Base-by-base conservation (phyloP, 1,140 invertebrate species). In the Hycleus cichorii region DNA sequence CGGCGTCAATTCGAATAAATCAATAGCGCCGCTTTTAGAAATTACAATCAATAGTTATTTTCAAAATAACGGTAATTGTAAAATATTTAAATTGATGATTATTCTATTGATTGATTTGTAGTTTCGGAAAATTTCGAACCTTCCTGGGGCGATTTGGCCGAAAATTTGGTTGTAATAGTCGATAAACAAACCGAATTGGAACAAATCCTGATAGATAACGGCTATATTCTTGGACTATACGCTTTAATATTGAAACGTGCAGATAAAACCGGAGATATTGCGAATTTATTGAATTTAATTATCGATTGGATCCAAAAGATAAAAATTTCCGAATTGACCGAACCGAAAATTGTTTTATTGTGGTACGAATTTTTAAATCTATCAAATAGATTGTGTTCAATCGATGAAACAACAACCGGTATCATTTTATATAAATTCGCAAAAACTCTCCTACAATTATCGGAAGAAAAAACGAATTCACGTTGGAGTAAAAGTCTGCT, bases 321-420 rank as follows among this genome's bases (percentile, higher is more conserved):
- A 43, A 74, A 73, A 66, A 62, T 70, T 10, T 67, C 55, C 43
- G 66, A 71, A 45, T 24, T 42, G 11, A 58, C 63, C 8, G 72
- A 74, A 64, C 49, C 57, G 39, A 73, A 73, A 64, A 32, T 74
- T 6, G 69, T 70, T 3, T 45, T 74, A 8, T 40, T 74, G 11
- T 74, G 72, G 72, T 56, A 48, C 12, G 66, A 64, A 43, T 57
- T 72, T 8, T 45, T 74, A 11, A 60, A 62, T n/a, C 46, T 72
- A 44, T 47, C 63, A 25, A 50, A 67, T 9, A 53, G 66, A 49
- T 58, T 65, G 50, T 64, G 64, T 39, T 49, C 67, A 39, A 65
- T 50, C 43, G 63, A 70, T 46, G 70, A 73, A 63, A 11, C 64
- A 7, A 57, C 46, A 44, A 52, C 63, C 39, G 68, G 56, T n/a